Conservation (phyloP, 2,113 vertebrate genomes). For the Hypocryptadius cinnamomeus region DNA sequence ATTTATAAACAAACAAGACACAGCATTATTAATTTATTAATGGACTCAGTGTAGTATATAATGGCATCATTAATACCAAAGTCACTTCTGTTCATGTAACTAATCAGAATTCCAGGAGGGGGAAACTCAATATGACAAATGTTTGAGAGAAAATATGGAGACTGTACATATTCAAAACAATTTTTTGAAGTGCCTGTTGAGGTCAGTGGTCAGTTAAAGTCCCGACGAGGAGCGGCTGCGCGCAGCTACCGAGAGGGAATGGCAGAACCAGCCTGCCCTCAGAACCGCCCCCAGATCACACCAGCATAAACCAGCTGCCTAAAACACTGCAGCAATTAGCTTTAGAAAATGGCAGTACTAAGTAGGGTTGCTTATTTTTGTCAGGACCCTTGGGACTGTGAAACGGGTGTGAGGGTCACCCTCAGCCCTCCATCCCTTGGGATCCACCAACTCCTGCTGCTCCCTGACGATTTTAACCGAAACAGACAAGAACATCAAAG, state of each 20-base stretch:
- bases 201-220: neutral
- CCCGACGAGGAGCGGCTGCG: accelerated
- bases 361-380: neutral
- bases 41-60: slow-evolving; percentile 53
- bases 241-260: accelerated
- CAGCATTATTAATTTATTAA: slow-evolving; percentile 69
- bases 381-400: neutral
- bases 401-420: neutral
- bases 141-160: slow-evolving; percentile 27
- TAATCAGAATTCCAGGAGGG: slow-evolving; percentile 54
- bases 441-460: neutral
- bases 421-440: accelerated
- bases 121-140: slow-evolving; percentile 37
- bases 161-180: neutral
- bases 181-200: neutral
- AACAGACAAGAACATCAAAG: neutral
- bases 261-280: accelerated
- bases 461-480: neutral
- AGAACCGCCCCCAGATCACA: accelerated
- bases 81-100: slow-evolving; percentile 58
- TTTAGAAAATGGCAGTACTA: neutral
- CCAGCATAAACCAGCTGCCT: neutral
- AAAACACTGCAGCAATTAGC: neutral
- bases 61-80: slow-evolving; percentile 64
- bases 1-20: slow-evolving; percentile 61